A percentile compares a stretch with the other conserved stretches of the same genome.
Evolutionary conservation across 2,888 invertebrate species (phyloP).

Genomic region (Nudaria mundana): DNA sequence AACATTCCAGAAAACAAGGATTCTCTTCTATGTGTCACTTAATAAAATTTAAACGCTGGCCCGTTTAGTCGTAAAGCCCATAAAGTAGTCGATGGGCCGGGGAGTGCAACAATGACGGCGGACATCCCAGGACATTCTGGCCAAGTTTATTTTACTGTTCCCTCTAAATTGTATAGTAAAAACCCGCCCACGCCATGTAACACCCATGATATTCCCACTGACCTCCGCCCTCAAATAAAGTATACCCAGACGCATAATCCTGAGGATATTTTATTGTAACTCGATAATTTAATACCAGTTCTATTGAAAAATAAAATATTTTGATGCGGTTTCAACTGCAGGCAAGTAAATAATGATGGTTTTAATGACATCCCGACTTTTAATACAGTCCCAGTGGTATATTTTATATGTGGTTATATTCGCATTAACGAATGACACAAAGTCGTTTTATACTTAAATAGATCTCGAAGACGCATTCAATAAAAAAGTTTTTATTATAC

Average conservation of each 20-base stretch:
- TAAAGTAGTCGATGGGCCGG: conserved; percentile 56
- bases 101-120: conserved; percentile 60
- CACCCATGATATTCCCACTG: conserved; percentile 63
- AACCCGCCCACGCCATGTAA: conserved; percentile 72
- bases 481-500: conserved; percentile 29
- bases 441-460: conserved; percentile 8
- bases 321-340: conserved; percentile 22
- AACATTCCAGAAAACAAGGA: conserved; percentile 28
- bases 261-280: conserved; percentile 38
- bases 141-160: conserved; percentile 69
- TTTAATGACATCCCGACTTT: conserved; percentile 26
- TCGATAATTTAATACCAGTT: conserved; percentile 39
- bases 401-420: conserved; percentile 21
- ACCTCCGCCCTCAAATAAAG: conserved; percentile 69
- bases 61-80: conserved; percentile 56
- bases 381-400: conserved; percentile 19
- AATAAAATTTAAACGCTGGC: conserved; percentile 58
- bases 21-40: conserved; percentile 35
- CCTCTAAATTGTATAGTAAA: conserved; percentile 71
- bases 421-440: conserved; percentile 13
- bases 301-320: conserved; percentile 21
- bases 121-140: conserved; percentile 59
- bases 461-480: conserved; percentile 22
- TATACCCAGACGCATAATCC: conserved; percentile 41
- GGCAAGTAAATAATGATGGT: conserved; percentile 26